A percentile compares a stretch with the other conserved stretches of the same genome.
Evolutionary conservation across 2,113 vertebrate species (phyloP).

Genomic region (Archocentrus centrarchus): DNA sequence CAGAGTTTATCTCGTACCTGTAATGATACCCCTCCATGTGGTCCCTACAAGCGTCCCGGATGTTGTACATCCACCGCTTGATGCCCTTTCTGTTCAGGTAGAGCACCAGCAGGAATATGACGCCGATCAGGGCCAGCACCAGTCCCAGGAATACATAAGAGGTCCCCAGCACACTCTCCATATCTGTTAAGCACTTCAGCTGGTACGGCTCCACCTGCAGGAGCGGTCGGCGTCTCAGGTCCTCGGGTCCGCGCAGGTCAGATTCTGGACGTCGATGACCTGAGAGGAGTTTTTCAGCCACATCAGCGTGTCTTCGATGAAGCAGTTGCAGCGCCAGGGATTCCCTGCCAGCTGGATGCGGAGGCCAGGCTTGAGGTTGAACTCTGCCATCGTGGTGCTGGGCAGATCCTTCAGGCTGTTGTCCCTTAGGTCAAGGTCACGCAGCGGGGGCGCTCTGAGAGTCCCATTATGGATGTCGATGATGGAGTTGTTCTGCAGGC

Average conservation of each 20-base stretch:
- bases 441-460: constrained; percentile 80
- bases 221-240: constrained; percentile 76
- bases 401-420: constrained; percentile 84
- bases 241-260: constrained; percentile 83
- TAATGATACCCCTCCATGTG: constrained; percentile 99
- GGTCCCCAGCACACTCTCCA: constrained; percentile 89
- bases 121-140: constrained; percentile 95
- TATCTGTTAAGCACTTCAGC: constrained; percentile 74
- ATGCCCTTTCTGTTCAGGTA: constrained; percentile 98
- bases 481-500: constrained; percentile 90
- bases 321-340: constrained; percentile 91
- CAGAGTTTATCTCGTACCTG: constrained; percentile 96
- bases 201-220: constrained; percentile 78
- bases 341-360: constrained; percentile 82
- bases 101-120: constrained; percentile 96
- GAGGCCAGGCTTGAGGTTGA: constrained; percentile 75
- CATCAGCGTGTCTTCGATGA: constrained; percentile 81
- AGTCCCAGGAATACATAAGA: constrained; percentile 96
- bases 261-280: constrained; percentile 77
- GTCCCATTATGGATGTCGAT: constrained; percentile 80
- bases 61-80: constrained; percentile 98
- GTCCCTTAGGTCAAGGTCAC: constrained; percentile 87
- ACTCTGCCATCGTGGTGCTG: constrained; percentile 76
- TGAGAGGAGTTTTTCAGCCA: constrained; percentile 88
- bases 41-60: constrained; percentile 97